A percentile compares a stretch with the other conserved stretches of the same genome.
phyloP scores from a whole-genome alignment of 1,140 invertebrate species.

The Trissolcus basalis region DNA sequence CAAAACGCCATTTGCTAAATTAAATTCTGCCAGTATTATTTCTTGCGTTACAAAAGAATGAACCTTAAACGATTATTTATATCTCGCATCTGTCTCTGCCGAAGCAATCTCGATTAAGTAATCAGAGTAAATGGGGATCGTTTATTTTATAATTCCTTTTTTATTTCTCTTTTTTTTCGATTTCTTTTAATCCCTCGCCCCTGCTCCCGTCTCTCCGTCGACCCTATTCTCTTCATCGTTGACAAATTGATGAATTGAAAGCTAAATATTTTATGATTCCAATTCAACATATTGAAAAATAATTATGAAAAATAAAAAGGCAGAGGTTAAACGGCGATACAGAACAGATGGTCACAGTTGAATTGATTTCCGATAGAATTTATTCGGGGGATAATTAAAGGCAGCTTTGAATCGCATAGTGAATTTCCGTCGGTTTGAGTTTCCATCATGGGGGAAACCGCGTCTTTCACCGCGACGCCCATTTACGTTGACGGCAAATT shows the following conservation, averaged over 20 bases:
- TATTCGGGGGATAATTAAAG: conserved; percentile 48
- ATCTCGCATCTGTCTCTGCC: too few relatives aligned
- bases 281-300: not conserved
- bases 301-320: not conserved
- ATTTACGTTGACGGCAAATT: conserved; percentile 57
- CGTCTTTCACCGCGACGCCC: conserved; percentile 47
- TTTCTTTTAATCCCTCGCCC: too few relatives aligned
- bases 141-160: too few relatives aligned
- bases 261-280: not conserved
- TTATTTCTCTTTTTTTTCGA: too few relatives aligned
- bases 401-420: conserved; percentile 31
- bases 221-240: too few relatives aligned
- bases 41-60: not conserved
- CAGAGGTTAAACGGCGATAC: not conserved
- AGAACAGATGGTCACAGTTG: not conserved
- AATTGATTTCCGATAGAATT: conserved; percentile 43
- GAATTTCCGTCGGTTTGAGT: conserved; percentile 45
- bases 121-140: too few relatives aligned
- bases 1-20: conserved; percentile 36
- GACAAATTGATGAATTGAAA: too few relatives aligned
- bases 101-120: too few relatives aligned
- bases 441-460: conserved; percentile 50
- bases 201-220: too few relatives aligned
- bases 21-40: conserved; percentile 34
- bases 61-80: not conserved